Evolutionary conservation across 2,888 invertebrate species (phyloP), one percentile per base, ranked within the genome.

Genomic region (Conomelus anceps): DNA sequence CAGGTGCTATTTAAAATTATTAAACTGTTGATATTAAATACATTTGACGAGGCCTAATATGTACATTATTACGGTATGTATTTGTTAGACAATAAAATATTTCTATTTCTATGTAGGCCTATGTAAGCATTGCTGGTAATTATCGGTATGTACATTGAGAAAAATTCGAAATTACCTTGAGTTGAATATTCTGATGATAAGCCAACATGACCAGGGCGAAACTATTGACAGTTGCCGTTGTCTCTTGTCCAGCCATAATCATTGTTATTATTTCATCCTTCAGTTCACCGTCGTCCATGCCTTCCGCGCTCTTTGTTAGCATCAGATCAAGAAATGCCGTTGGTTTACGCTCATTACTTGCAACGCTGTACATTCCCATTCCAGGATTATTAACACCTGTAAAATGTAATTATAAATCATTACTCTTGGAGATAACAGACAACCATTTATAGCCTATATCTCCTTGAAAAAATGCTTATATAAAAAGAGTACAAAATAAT

Each of bases 241-340:
- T 91, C 34, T 91, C 91, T 88, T 91, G 90, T 22, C 89, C 91
- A 23, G 90, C 90, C 20, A 91, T 23, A 20, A 89, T 34, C n/a
- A 91, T 22, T 7, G 91, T 91, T 22, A 86, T 88, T 26, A 89
- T 87, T 86, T 91, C 90, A 85, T 91, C 90, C 17, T 89, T 86
- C 17, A 91, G 22, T 29, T 91, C 90, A 23, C 89, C 24, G 34
- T 90, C 89, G 17, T 84, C 90, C 89, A 89, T 89, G 17, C 17
- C 86, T 23, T 41, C 85, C 20, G 89, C 88, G 34, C 24, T 84
- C 23, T 63, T 84, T 63, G 1, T 63, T 3, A 63, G 1, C 63
- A 63, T 63, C n/a, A 63, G 20, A 63, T 63, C 63, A 3, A 63
- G 63, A n/a, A 63, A 63, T 63, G 63, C 63, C 7, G n/a, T 63